phyloP scores from a whole-genome alignment of 2,888 invertebrate species.

The Gastrophysa polygoni region DNA sequence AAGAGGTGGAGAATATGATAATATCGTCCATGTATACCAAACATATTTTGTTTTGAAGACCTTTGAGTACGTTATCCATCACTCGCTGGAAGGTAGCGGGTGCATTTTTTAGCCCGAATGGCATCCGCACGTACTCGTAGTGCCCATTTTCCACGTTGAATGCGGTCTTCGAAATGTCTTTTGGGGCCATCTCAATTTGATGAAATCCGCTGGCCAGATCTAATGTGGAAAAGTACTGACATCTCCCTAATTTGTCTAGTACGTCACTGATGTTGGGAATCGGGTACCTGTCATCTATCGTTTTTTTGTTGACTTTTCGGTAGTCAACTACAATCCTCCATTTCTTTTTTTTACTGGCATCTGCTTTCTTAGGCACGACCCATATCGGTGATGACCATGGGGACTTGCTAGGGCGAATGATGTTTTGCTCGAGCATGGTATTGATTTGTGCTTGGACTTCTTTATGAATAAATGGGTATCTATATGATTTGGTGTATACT shows the following conservation, averaged over 20 bases:
- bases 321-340: slow-evolving; percentile 1
- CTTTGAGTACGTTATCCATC: slow-evolving; percentile 26
- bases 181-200: slow-evolving; percentile 25
- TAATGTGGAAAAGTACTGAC: slow-evolving; percentile 12
- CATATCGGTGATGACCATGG: slow-evolving; percentile 22
- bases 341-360: slow-evolving; percentile 19
- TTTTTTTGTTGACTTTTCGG: slow-evolving; percentile 9
- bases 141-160: slow-evolving; percentile 25
- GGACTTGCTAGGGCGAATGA: slow-evolving; percentile 17
- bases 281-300: slow-evolving; percentile 5
- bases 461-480: slow-evolving; percentile 13
- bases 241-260: slow-evolving; percentile 12
- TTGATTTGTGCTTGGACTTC: slow-evolving; percentile 19
- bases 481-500: slow-evolving; percentile 16
- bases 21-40: slow-evolving; percentile 36
- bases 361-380: slow-evolving; percentile 25
- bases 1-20: slow-evolving; percentile 5
- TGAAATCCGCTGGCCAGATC: slow-evolving; percentile 23
- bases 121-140: slow-evolving; percentile 17
- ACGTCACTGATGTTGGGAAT: slow-evolving; percentile 13
- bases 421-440: slow-evolving; percentile 17
- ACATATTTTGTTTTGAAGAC: slow-evolving; percentile 26
- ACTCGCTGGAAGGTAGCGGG: slow-evolving; percentile 25
- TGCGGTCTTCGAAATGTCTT: slow-evolving; percentile 18
- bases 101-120: slow-evolving; percentile 29